phyloP scores from a whole-genome alignment of 2,113 vertebrate genomes.

The Chunga burmeisteri region DNA sequence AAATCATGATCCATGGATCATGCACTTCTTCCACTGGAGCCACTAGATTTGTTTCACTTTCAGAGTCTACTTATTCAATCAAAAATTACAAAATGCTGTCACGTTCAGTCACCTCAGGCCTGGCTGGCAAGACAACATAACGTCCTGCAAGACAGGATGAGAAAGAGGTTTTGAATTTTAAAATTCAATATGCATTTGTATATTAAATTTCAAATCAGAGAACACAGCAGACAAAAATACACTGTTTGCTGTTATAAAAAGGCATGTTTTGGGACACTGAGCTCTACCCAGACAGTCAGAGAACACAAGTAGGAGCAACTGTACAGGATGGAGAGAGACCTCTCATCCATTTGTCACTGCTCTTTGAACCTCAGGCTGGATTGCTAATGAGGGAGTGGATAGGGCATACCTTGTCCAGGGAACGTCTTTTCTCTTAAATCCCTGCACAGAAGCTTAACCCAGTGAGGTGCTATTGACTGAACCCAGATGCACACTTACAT shows the following conservation, averaged over 20 bases:
- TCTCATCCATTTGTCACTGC: neutral
- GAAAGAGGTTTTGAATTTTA: neutral
- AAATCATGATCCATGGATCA: neutral
- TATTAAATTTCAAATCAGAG: neutral
- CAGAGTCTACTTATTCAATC: neutral
- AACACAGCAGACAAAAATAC: neutral
- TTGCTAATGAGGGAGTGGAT: neutral
- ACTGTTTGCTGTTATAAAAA: neutral
- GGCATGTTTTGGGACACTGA: neutral
- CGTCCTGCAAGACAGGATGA: neutral
- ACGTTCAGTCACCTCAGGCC: neutral
- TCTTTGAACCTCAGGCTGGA: neutral
- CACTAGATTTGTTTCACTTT: neutral
- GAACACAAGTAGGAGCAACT: neutral
- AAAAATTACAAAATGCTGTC: neutral
- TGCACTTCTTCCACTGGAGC: neutral
- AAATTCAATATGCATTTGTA: neutral
- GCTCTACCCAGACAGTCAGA: neutral
- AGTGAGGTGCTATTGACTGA: neutral
- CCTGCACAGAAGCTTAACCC: neutral
- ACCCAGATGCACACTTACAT: neutral
- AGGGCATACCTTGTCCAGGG: neutral
- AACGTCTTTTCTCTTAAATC: neutral
- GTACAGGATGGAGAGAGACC: neutral
- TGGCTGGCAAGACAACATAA: neutral